These are phyloP conservation scores for Drosophila serrata DNA, from an alignment of 1,140 invertebrate genomes.

Conservation along the genomic window DNA sequence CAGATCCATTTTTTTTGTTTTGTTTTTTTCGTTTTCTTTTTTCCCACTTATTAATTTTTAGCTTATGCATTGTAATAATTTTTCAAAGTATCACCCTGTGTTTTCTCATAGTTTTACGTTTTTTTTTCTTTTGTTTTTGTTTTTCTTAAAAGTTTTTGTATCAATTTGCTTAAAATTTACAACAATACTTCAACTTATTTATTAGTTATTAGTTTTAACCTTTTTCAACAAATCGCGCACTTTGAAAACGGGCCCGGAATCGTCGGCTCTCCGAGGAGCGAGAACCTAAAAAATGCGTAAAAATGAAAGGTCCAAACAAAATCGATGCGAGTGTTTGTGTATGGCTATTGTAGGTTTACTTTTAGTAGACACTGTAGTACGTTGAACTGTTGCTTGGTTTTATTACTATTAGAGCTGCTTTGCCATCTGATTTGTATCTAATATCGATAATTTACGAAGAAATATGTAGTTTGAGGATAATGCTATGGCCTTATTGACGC, in stretches of 20 bases:
- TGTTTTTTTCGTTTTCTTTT: constrained; percentile 40
- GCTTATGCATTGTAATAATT: constrained; percentile 78
- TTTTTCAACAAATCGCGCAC: constrained; percentile 76
- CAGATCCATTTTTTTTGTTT: constrained; percentile 55
- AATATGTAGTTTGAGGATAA: background rate
- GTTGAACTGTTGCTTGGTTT: constrained; percentile 72
- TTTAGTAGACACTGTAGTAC: constrained; percentile 82
- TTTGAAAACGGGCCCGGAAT: constrained; percentile 67
- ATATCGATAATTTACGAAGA: background rate
- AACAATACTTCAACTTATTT: constrained; percentile 80
- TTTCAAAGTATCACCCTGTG: constrained; percentile 85
- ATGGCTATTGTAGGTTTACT: constrained; percentile 81
- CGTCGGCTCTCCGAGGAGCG: constrained; percentile 32
- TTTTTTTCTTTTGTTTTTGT: constrained; percentile 51
- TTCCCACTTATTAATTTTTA: constrained; percentile 55
- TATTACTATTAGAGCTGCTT: constrained; percentile 41
- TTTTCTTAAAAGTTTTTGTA: constrained; percentile 65
- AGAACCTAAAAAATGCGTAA: constrained; percentile 58
- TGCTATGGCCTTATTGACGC: background rate
- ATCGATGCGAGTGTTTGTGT: constrained; percentile 66
- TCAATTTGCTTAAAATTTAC: constrained; percentile 74
- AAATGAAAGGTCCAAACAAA: constrained; percentile 66
- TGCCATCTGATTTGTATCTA: constrained; percentile 21
- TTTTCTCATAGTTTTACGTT: constrained; percentile 80
- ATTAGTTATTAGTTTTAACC: constrained; percentile 59